Evolutionary conservation across 37 sponge, comb jelly and placozoan species (phyloP), one percentile per base, ranked within the genome.

Genomic region (Spongilla lacustris): DNA sequence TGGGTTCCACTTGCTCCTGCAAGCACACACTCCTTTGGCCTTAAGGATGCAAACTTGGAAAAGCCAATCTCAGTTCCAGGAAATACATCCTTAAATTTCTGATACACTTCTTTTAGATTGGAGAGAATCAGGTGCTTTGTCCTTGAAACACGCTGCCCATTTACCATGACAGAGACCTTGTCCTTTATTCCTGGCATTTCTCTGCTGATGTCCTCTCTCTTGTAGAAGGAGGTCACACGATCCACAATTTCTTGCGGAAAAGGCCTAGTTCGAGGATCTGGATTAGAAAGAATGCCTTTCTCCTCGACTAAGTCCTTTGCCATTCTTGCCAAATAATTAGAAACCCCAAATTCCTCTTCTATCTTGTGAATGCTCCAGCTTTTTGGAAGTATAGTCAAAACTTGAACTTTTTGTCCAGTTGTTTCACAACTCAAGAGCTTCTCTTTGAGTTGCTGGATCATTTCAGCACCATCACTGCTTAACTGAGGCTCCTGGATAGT

Each of bases 1-100:
- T 89, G 90, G 37, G 90, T 89, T 29, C 90, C 90, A 79, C 81
- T 83, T 77, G 81, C 80, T 50, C 85, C 89, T 30, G 90, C 85
- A 23, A 89, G 36, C 2, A 90, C 72, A 81, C 91, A 90, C 24
- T 85, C 50, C 49, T 66, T 74, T 68, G 91, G 91, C 13, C 86
- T 46, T 6, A 91, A 81, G 11, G 79, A 72, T 35, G 86, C 81
- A 75, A 90, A 91, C 69, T 85, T 85, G 22, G 91, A 91, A 68
- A 91, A 91, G 6, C 86, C 86, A 22, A 91, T 69, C 28, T 82
- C 81, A 67, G 31, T 35, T 23, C 27, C 46, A 36, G 86, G 91
- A 38, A 68, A 37, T 46, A 50, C 69, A 24, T 75, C 78, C 67
- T 85, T 85, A 66, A 91, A 91, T 13, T 33, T 4, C 19, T 29